Percentiles rank a stretch among this genome's conserved stretches.
Evolutionary conservation across 2,797 vertebrate genomes (phyloP).

Genomic region (Geotria australis): DNA sequence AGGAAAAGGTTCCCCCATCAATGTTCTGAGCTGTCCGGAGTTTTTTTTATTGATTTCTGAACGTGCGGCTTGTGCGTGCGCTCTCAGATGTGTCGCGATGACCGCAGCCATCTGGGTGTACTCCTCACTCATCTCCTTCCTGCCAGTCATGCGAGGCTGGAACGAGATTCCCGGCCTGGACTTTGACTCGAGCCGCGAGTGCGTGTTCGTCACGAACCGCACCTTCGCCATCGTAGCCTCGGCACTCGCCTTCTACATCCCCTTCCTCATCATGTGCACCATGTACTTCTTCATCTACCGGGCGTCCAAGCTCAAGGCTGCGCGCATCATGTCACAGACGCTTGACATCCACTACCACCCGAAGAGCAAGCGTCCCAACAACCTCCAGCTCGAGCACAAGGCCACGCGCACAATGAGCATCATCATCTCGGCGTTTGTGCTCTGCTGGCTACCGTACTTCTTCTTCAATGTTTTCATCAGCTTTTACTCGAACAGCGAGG

Average conservation of each 20-base stretch:
- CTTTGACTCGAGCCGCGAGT: conserved; percentile 9
- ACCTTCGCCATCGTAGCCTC: conserved; percentile 17
- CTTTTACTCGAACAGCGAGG: conserved; percentile 4
- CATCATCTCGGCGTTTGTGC: conserved; percentile 13
- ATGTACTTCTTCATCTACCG: conserved; percentile 23
- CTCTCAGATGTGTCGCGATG: conserved; percentile 12
- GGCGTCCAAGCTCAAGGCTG: conserved; percentile 14
- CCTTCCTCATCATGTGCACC: conserved; percentile 17
- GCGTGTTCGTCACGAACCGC: conserved; percentile 20
- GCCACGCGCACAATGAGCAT: conserved; percentile 17
- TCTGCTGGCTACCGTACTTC: conserved; percentile 19
- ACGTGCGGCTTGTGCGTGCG: not conserved
- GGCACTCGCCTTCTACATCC: conserved; percentile 13
- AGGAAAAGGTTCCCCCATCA: no score
- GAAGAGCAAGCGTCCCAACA: conserved; percentile 15
- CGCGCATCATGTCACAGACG: conserved; percentile 12
- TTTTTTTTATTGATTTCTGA: no score
- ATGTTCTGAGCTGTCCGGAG: no score
- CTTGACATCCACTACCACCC: conserved; percentile 19
- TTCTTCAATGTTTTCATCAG: conserved; percentile 15
- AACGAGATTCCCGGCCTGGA: conserved; percentile 15
- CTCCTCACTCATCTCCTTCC: conserved; percentile 18
- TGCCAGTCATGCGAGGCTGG: conserved; percentile 20
- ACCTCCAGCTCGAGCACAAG: conserved; percentile 19
- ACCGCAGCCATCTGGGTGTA: conserved; percentile 17